Percentiles rank a stretch among this genome's conserved stretches.
phyloP scores from a whole-genome alignment of 2,797 vertebrate genomes.

The Bothrops alternatus region DNA sequence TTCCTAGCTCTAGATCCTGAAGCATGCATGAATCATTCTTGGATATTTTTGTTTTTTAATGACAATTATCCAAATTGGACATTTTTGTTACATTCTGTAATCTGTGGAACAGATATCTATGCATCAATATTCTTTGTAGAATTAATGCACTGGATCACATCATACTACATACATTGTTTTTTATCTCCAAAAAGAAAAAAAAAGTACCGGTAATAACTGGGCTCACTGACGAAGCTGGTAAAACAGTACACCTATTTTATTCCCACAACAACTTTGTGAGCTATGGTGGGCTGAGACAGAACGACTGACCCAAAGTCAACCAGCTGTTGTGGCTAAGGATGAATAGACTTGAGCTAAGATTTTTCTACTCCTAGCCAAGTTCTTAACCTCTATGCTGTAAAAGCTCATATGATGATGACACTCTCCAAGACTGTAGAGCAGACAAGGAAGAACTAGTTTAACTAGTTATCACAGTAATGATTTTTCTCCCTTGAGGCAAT shows the following conservation, averaged over 20 bases:
- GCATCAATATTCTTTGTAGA: background rate
- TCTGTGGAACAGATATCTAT: background rate
- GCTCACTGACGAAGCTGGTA: background rate
- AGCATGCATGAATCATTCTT: background rate
- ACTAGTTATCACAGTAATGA: background rate
- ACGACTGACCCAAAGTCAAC: background rate
- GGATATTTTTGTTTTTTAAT: background rate
- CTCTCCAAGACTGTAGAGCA: background rate
- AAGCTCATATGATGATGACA: background rate
- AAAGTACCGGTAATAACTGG: background rate
- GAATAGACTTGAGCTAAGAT: background rate
- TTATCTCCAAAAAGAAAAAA: background rate
- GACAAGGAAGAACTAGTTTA: background rate
- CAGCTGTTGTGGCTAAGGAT: background rate
- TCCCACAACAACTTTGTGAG: background rate
- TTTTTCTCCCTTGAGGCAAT: background rate
- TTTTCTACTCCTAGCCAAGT: background rate
- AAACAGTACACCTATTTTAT: background rate
- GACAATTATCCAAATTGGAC: background rate
- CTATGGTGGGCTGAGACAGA: background rate
- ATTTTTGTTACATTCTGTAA: background rate
- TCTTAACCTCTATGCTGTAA: background rate
- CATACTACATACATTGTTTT: background rate
- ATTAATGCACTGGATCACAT: background rate
- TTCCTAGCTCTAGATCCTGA: background rate